Conservation (phyloP, 2,113 vertebrate species). For the Stegostoma tigrinum region DNA sequence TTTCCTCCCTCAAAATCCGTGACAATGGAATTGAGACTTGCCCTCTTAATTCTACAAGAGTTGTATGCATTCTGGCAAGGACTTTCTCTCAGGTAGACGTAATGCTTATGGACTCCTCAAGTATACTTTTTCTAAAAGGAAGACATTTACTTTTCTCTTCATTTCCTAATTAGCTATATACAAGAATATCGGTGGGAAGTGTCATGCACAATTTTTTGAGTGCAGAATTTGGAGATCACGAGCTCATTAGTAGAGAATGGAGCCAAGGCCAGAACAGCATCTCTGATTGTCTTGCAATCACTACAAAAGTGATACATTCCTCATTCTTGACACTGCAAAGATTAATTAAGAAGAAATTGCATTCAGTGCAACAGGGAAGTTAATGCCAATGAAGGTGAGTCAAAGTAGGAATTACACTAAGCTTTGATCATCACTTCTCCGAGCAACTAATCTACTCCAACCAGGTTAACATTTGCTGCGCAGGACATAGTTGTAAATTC, state of each 20-base stretch:
- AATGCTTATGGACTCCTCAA: neutral
- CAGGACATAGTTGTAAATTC: conserved; percentile 28
- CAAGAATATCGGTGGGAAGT: neutral
- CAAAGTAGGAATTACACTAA: neutral
- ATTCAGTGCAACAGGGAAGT: neutral
- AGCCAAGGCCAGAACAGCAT: too few species aligned
- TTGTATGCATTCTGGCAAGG: neutral
- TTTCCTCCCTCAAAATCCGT: neutral
- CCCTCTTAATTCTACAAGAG: neutral
- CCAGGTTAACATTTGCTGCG: neutral
- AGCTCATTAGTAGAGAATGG: too few species aligned
- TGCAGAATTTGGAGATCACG: neutral
- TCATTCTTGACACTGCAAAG: neutral
- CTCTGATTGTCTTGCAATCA: neutral
- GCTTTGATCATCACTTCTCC: neutral
- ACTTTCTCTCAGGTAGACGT: neutral
- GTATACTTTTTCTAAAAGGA: neutral
- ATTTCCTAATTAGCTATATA: neutral
- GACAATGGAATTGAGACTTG: neutral
- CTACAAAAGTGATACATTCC: neutral
- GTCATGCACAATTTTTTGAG: neutral
- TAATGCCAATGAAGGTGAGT: neutral
- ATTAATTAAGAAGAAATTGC: conserved; percentile 2
- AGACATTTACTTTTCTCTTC: neutral
- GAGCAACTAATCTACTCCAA: conserved; percentile 1